A percentile compares a stretch with the other conserved stretches of the same genome.
phyloP scores from a whole-genome alignment of 2,113 vertebrate genomes.

The Hystrix cristata region DNA sequence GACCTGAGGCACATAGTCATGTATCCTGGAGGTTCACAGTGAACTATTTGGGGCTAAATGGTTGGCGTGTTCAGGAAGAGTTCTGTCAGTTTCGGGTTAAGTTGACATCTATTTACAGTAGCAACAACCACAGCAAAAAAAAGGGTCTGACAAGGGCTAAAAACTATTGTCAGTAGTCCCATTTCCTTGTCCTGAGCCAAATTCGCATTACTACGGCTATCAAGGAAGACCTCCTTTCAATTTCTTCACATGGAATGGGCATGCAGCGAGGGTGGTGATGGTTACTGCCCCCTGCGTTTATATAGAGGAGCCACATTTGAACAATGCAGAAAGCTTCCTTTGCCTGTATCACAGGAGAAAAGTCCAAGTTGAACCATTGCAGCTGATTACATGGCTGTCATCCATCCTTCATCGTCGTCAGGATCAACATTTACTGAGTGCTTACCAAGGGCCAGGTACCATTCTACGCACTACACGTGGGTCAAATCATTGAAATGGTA shows the following conservation, averaged over 20 bases:
- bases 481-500: neutral
- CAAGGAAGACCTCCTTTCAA: neutral
- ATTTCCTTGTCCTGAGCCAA: neutral
- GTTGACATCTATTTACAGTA: slow-evolving; percentile 46
- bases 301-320: neutral
- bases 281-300: neutral
- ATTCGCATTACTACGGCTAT: neutral
- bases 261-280: neutral
- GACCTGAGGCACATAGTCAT: slow-evolving; percentile 2
- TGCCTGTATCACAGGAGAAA: neutral
- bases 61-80: slow-evolving; percentile 28
- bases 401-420: neutral
- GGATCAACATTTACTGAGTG: neutral
- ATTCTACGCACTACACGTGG: neutral
- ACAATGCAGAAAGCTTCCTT: neutral
- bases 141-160: slow-evolving; percentile 35
- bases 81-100: slow-evolving; percentile 47
- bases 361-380: neutral
- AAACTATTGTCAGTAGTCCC: neutral
- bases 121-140: slow-evolving; percentile 52
- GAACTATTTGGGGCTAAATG: slow-evolving; percentile 41
- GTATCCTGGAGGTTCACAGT: neutral
- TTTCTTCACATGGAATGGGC: neutral
- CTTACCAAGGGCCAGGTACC: neutral
- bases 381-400: neutral